Base-by-base conservation (phyloP, 2,888 invertebrate genomes). In the Drosophila glabriapex region DNA sequence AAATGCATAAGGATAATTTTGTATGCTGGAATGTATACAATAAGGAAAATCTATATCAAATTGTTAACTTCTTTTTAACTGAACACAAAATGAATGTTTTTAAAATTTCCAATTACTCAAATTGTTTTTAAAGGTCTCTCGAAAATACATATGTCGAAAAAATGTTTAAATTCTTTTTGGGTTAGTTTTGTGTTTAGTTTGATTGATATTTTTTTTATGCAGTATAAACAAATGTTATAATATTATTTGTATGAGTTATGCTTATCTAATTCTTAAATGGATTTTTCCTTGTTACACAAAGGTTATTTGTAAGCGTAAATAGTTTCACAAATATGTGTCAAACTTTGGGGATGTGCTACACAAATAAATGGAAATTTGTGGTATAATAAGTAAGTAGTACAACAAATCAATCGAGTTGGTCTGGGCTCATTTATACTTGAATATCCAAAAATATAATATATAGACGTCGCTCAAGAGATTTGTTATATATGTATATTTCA, bases 351-450 rank as follows among this genome's bases (percentile, higher is more conserved):
- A 31, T 49, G 68, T 81, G 54, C 68, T 73, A 77, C 56, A 76
- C 35, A 62, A 54, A 64, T 37, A 56, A 43, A n/a, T 52, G 53
- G 41, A 67, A 59, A 56, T 53, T 33, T 59, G 54, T 61, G 53
- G n/a, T 16, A 55, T 16, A 52, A 10, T 31, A 14, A 29, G 58
- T 58, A 16, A 41, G 56, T 67, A 22, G 31, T 65, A 84, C 82
- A 88, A 88, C 90, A 88, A 89, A 90, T 86, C 89, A 79, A 86
- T 90, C 86, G 89, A 87, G 87, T 78, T 90, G 78, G 86, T 91
- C 91, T 91, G 91, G 91, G 91, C 91, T 91, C 91, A 91, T 85
- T 82, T 83, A 85, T 86, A 90, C 76, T 83, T 85, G 68, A 75
- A 78, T 83, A 81, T 85, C 54, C 66, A 85, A 85, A 83, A 82